Conservation (phyloP, 2,888 invertebrate species). For the Caradrina clavipalpis region DNA sequence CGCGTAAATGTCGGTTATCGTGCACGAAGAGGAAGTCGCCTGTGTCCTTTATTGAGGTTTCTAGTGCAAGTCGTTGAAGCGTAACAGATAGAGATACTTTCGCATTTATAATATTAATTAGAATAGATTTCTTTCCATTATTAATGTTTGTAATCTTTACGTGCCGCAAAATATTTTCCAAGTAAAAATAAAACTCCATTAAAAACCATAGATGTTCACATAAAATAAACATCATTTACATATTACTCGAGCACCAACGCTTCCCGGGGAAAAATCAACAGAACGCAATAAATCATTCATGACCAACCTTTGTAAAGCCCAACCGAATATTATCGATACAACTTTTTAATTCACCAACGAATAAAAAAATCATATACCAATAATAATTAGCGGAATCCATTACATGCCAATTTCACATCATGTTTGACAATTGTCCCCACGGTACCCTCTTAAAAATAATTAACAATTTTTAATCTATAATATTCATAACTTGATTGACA, state of each 20-base stretch:
- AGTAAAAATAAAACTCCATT: neutral
- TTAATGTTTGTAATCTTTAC: no score
- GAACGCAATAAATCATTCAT: slow-evolving; percentile 84
- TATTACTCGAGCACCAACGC: slow-evolving; percentile 83
- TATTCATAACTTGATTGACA: slow-evolving; percentile 85
- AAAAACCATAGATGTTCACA: slow-evolving; percentile 53
- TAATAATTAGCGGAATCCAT: slow-evolving; percentile 82
- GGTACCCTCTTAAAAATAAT: slow-evolving; percentile 72
- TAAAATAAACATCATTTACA: slow-evolving; percentile 76
- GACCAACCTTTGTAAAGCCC: slow-evolving; percentile 75
- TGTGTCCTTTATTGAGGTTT: no score
- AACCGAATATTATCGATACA: slow-evolving; percentile 75
- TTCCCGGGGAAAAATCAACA: slow-evolving; percentile 84
- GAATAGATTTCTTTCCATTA: no score
- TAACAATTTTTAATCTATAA: slow-evolving; percentile 69
- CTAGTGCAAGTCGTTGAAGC: no score
- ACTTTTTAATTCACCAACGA: slow-evolving; percentile 64
- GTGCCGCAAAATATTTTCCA: neutral
- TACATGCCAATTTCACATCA: slow-evolving; percentile 78
- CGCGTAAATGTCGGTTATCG: no score
- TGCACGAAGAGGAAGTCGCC: no score
- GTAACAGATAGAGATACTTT: no score
- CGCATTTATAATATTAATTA: no score
- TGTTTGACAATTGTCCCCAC: slow-evolving; percentile 55
- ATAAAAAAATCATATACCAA: slow-evolving; percentile 73